Evolutionary conservation across 2,113 vertebrate genomes (phyloP).

Genomic region (Mohoua ochrocephala): DNA sequence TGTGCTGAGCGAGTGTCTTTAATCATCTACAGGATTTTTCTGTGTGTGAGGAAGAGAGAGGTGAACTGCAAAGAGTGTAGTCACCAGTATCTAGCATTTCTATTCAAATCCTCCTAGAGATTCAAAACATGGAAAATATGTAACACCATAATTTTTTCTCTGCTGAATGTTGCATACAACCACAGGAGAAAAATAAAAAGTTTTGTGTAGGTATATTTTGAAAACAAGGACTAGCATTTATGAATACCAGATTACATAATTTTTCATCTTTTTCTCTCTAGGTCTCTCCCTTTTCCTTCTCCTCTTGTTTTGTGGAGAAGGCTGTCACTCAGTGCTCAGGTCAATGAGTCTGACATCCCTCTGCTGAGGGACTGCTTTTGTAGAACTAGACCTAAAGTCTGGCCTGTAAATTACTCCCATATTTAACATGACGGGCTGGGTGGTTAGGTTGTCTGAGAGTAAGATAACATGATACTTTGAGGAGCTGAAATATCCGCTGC

Average conservation of each 20-base stretch:
- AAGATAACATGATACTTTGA: not conserved
- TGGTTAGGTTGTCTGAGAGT: not conserved
- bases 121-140: not conserved
- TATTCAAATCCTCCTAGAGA: not conserved
- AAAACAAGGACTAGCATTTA: not conserved
- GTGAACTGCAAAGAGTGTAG: not conserved
- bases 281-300: not conserved
- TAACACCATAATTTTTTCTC: not conserved
- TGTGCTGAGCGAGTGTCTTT: not conserved
- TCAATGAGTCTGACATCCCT: not conserved
- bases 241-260: not conserved
- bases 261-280: not conserved
- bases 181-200: fast-evolving
- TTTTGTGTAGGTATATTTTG: not conserved
- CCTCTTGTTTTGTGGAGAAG: not conserved
- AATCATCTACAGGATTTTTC: not conserved
- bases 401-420: not conserved
- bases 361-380: not conserved
- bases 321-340: not conserved
- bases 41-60: not conserved
- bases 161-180: not conserved
- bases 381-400: not conserved
- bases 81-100: not conserved
- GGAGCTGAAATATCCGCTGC: not conserved
- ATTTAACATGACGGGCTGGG: not conserved